Conservation (phyloP, 2,797 vertebrate species). For the Gobionotothen gibberifrons region DNA sequence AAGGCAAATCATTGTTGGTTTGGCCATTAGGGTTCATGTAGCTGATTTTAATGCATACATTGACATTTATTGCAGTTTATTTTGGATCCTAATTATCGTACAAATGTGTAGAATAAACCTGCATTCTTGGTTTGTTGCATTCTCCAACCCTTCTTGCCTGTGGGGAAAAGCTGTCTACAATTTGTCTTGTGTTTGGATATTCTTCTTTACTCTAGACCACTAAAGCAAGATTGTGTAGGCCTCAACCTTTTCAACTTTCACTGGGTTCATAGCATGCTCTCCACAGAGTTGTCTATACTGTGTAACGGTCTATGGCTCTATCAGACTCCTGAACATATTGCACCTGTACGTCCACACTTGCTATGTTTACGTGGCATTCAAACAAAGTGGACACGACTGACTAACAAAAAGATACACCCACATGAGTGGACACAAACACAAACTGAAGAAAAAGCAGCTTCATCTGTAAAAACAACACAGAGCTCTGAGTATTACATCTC, state of each 20-base stretch:
- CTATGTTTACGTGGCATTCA: slow-evolving; percentile 10
- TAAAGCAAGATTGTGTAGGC: no score
- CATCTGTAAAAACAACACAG: not conserved
- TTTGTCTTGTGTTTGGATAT: no score
- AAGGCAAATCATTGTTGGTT: not conserved
- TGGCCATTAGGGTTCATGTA: not conserved
- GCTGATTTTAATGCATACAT: not conserved
- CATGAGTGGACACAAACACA: not conserved
- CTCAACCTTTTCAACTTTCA: no score
- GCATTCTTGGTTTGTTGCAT: no score
- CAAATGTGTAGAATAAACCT: no score
- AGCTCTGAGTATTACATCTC: not conserved
- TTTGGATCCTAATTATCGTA: not conserved
- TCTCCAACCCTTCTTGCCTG: no score
- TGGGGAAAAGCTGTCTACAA: no score
- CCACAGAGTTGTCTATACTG: no score
- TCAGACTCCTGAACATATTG: not conserved
- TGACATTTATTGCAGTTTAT: not conserved
- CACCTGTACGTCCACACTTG: slow-evolving; percentile 1
- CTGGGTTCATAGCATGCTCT: no score
- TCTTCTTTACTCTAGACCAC: no score
- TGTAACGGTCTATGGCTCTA: not conserved
- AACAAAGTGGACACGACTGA: not conserved
- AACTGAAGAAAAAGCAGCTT: not conserved
- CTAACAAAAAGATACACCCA: slow-evolving; percentile 4